Conservation (phyloP, 2,888 invertebrate genomes). For the Dryocosmus kuriphilus region DNA sequence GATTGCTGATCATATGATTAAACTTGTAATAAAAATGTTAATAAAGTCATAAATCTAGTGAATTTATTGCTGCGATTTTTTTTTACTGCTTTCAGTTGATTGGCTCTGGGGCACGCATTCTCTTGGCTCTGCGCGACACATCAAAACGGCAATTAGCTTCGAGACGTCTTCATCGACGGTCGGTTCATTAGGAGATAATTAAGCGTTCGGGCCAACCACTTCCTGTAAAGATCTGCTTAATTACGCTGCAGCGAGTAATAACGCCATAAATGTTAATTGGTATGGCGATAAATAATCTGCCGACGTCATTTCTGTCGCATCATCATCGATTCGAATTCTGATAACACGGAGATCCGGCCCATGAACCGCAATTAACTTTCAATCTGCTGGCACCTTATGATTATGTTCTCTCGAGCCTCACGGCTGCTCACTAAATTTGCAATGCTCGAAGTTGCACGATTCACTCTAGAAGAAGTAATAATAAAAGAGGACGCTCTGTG, state of each 20-base stretch:
- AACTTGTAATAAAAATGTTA: conserved; percentile 13
- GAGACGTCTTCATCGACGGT: conserved; percentile 68
- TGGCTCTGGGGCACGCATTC: conserved; percentile 14
- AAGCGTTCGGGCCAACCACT: conserved; percentile 36
- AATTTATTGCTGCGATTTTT: conserved; percentile 2
- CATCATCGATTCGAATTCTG: conserved; percentile 40
- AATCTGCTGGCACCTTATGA: conserved; percentile 45
- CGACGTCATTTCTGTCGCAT: conserved; percentile 39
- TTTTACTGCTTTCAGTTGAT: conserved; percentile 1
- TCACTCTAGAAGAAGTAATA: neutral
- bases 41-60: conserved; percentile 18
- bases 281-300: conserved; percentile 45
- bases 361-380: conserved; percentile 42
- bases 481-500: neutral
- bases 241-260: conserved; percentile 44
- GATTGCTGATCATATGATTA: conserved; percentile 3
- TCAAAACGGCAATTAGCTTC: conserved; percentile 64
- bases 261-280: conserved; percentile 45
- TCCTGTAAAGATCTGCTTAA: conserved; percentile 44
- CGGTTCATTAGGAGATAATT: conserved; percentile 46
- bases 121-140: conserved; percentile 24
- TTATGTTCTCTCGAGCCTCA: conserved; percentile 3
- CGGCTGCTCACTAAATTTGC: conserved; percentile 15
- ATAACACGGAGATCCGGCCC: conserved; percentile 52
- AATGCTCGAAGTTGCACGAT: neutral